Percentiles rank a stretch among this genome's conserved stretches.
Conservation (phyloP, 2,888 invertebrate genomes). For the Spisula subtruncata region DNA sequence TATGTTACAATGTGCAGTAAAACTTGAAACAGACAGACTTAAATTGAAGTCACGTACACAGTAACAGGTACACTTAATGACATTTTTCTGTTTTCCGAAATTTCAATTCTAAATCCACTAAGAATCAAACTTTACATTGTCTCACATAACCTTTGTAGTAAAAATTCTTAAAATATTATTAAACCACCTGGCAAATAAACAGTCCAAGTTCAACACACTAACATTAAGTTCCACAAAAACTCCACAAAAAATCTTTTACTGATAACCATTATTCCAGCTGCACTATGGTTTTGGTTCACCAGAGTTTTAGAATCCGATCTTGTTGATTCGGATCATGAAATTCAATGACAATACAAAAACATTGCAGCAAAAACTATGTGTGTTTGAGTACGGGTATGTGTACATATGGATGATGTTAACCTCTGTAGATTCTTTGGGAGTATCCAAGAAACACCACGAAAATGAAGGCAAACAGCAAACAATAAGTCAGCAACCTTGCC, state of each 20-base stretch:
- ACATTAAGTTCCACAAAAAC: not conserved
- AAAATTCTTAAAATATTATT: too few species aligned
- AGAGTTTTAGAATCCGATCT: not conserved
- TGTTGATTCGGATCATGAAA: slow-evolving; percentile 1
- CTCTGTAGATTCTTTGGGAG: not conserved
- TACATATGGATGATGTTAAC: slow-evolving; percentile 7
- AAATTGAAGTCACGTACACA: not conserved
- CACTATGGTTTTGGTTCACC: not conserved
- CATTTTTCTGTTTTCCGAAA: not conserved
- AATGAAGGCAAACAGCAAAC: slow-evolving; percentile 9
- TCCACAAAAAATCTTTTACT: not conserved
- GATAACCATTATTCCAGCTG: not conserved
- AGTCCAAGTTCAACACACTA: not conserved
- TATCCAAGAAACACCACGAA: not conserved
- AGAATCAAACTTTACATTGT: not conserved
- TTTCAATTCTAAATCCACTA: not conserved
- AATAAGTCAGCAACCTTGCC: slow-evolving; percentile 11
- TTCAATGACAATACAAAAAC: slow-evolving; percentile 11
- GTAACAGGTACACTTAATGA: not conserved
- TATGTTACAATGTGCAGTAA: not conserved
- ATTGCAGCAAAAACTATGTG: not conserved
- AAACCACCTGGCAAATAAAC: too few species aligned
- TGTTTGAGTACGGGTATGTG: not conserved
- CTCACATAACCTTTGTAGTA: too few species aligned
- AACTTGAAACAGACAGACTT: not conserved